A percentile compares a stretch with the other conserved stretches of the same genome.
These are phyloP conservation scores for Cotesia congregata DNA, from an alignment of 2,888 invertebrate species.

Conservation along the genomic window DNA sequence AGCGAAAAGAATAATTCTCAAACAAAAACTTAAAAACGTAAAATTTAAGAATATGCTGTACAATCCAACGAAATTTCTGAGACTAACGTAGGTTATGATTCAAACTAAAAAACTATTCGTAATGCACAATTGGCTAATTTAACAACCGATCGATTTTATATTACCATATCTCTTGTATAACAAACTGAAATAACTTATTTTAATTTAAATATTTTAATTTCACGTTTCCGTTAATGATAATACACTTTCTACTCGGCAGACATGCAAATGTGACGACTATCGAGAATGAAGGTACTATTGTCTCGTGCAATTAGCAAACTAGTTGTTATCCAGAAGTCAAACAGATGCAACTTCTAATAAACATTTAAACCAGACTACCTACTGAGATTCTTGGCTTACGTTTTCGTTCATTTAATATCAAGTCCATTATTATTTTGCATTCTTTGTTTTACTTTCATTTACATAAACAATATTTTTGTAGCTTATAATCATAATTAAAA, in stretches of 20 bases:
- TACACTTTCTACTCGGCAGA: constrained; percentile 31
- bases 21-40: too few relatives aligned
- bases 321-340: neutral
- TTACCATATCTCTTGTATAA: too few relatives aligned
- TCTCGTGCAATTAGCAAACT: constrained; percentile 40
- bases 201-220: constrained; percentile 17
- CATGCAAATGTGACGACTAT: constrained; percentile 44
- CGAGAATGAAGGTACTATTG: constrained; percentile 38
- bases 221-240: constrained; percentile 24
- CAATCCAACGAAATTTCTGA: too few relatives aligned
- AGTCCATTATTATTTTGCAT: neutral
- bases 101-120: too few relatives aligned
- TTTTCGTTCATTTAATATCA: constrained; percentile 6
- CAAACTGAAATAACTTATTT: neutral
- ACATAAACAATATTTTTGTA: too few relatives aligned
- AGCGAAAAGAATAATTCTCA: too few relatives aligned
- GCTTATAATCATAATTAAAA: neutral
- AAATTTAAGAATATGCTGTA: too few relatives aligned
- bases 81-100: too few relatives aligned
- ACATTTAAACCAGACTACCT: constrained; percentile 42
- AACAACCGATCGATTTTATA: too few relatives aligned
- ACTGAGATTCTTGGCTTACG: constrained; percentile 35
- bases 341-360: constrained; percentile 34
- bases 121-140: too few relatives aligned
- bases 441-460: too few relatives aligned